phyloP scores from a whole-genome alignment of 2,113 vertebrate genomes.

The Diphyllodes magnificus region DNA sequence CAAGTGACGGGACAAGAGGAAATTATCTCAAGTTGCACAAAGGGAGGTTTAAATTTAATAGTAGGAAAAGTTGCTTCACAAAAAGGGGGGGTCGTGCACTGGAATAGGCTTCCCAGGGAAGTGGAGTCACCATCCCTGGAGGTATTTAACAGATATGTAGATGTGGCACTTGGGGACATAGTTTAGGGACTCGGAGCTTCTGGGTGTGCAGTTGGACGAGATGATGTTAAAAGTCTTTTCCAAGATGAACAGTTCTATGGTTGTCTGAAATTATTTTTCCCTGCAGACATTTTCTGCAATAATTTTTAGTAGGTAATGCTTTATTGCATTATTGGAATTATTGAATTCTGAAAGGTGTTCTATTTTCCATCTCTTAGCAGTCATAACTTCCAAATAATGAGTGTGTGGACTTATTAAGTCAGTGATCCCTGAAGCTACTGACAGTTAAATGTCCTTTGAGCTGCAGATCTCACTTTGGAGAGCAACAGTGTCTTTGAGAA shows the following conservation, averaged over 20 bases:
- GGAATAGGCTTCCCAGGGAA: background rate
- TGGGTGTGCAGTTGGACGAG: background rate
- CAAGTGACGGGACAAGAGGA: background rate
- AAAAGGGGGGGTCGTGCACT: accelerated
- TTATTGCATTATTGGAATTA: background rate
- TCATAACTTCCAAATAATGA: background rate
- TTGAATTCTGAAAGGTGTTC: background rate
- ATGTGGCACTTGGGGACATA: background rate
- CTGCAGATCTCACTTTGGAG: background rate
- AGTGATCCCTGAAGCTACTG: background rate
- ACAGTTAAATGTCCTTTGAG: background rate
- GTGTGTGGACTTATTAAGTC: background rate
- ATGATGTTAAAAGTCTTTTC: background rate
- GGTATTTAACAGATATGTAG: background rate
- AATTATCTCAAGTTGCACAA: background rate
- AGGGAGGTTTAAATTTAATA: background rate
- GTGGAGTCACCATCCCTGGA: background rate
- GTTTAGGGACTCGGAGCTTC: background rate
- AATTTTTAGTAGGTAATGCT: background rate
- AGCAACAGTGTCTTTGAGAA: background rate
- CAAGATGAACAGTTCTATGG: background rate
- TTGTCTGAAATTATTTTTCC: background rate
- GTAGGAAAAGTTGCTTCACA: background rate
- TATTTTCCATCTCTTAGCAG: background rate
- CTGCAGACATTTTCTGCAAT: background rate